phyloP scores from a whole-genome alignment of 2,113 vertebrate species.

The Ptilonorhynchus violaceus region DNA sequence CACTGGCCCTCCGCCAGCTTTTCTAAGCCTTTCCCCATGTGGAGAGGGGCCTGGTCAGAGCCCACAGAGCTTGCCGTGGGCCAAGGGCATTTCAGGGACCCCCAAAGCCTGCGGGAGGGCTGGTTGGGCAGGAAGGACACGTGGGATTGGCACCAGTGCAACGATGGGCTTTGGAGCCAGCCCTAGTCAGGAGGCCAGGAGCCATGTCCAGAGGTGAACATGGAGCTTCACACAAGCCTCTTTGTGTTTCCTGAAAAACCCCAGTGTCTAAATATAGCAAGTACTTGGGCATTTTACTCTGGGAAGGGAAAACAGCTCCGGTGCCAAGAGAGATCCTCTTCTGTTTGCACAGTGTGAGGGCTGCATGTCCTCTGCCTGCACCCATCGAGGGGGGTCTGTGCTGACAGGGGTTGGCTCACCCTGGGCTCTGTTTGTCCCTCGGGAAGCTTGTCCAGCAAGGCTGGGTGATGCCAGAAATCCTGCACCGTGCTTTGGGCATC shows the following conservation, averaged over 20 bases:
- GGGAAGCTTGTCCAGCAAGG: accelerated
- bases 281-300: conserved; percentile 23
- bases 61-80: neutral
- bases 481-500: accelerated
- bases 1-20: neutral
- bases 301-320: conserved; percentile 14
- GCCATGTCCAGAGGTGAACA: neutral
- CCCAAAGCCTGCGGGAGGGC: neutral
- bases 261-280: neutral
- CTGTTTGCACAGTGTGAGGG: neutral
- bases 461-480: neutral
- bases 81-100: neutral
- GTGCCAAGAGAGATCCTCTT: conserved; percentile 28
- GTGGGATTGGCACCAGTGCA: accelerated
- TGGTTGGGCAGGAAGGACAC: neutral
- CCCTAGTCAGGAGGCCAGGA: neutral
- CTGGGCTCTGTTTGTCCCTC: accelerated
- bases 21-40: neutral
- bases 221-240: neutral
- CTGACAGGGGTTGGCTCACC: neutral
- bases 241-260: neutral
- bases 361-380: neutral
- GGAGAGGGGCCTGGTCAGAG: neutral
- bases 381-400: neutral
- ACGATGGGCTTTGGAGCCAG: neutral